These are phyloP conservation scores for Dynastes grantii DNA, from an alignment of 2,888 invertebrate species.

Conservation along the genomic window DNA sequence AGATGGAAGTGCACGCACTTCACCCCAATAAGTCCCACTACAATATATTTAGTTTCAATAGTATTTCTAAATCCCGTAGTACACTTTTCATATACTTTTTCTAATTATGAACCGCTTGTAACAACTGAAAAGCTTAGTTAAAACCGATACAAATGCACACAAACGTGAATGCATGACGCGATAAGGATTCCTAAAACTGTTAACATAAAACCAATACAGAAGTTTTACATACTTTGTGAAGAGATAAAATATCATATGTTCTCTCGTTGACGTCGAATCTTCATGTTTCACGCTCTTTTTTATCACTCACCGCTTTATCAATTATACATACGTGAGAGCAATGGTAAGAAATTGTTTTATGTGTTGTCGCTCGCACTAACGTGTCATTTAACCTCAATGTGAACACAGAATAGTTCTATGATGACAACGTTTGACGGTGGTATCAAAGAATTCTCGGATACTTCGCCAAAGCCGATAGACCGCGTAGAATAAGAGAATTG, in stretches of 20 bases:
- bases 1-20: no score
- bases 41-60: no score
- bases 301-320: conserved; percentile 40
- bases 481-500: conserved; percentile 7
- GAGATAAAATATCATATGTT: conserved; percentile 44
- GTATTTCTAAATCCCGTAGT: background rate
- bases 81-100: background rate
- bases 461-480: conserved; percentile 31
- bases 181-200: conserved; percentile 47
- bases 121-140: conserved; percentile 7
- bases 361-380: conserved; percentile 34
- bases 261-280: conserved; percentile 46
- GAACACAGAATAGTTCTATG: conserved; percentile 33
- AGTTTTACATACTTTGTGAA: conserved; percentile 47
- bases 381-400: conserved; percentile 42
- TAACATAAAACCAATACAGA: conserved; percentile 44
- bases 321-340: conserved; percentile 25
- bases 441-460: conserved; percentile 43
- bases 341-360: conserved; percentile 38
- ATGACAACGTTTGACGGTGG: conserved; percentile 25
- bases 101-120: background rate
- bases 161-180: conserved; percentile 9
- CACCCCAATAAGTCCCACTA: no score
- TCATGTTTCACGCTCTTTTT: conserved; percentile 47
- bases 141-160: conserved; percentile 19